A percentile compares a stretch with the other conserved stretches of the same genome.
These are phyloP conservation scores for Lingula anatina DNA, from an alignment of 2,888 invertebrate species.

Conservation along the genomic window DNA sequence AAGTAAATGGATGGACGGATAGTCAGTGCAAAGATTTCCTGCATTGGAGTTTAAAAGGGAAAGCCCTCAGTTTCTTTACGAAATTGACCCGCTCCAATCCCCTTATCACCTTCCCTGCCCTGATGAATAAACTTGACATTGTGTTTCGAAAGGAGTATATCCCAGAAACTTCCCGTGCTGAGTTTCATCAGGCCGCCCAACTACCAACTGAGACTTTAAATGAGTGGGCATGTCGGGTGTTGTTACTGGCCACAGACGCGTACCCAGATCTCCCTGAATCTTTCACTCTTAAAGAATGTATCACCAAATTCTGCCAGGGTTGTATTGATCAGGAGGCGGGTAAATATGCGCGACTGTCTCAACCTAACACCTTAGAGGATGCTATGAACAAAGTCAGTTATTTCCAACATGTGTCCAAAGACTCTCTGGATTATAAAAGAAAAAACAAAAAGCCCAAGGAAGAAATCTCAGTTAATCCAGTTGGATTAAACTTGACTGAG, in stretches of 20 bases:
- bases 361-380: background rate
- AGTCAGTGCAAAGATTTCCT: background rate
- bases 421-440: too few relatives aligned
- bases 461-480: too few relatives aligned
- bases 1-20: background rate
- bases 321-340: slow-evolving; percentile 2
- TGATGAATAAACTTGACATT: background rate
- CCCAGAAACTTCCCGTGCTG: background rate
- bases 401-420: background rate
- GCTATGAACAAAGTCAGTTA: background rate
- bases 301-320: slow-evolving; percentile 2
- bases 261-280: background rate
- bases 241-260: background rate
- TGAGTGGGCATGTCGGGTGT: slow-evolving; percentile 3
- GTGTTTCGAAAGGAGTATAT: background rate
- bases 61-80: background rate
- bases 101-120: background rate
- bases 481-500: too few relatives aligned
- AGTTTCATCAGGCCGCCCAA: background rate
- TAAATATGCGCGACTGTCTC: background rate
- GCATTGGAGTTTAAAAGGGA: slow-evolving; percentile 1
- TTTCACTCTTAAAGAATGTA: background rate
- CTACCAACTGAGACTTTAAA: background rate
- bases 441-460: too few relatives aligned
- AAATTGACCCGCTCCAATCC: background rate